Conservation (phyloP, 2,888 invertebrate species). For the Proisotoma minuta region DNA sequence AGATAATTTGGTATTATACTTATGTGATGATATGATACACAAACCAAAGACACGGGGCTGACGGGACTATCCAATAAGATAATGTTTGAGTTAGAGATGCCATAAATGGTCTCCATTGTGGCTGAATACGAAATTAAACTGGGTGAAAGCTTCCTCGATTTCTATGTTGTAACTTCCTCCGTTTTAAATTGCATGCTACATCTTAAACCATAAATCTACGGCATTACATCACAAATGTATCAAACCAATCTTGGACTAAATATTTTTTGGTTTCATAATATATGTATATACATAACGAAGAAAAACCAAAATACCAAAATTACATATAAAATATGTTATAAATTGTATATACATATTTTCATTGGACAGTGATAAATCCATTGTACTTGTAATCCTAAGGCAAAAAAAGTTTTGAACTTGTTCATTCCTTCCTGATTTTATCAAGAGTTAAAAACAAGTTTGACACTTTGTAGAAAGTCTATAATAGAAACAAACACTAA, state of each 20-base stretch:
- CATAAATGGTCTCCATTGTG: slow-evolving; percentile 50
- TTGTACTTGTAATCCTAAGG: slow-evolving; percentile 49
- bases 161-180: too few species aligned
- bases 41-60: slow-evolving; percentile 50
- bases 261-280: too few species aligned
- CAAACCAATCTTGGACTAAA: too few species aligned
- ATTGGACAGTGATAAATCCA: slow-evolving; percentile 52
- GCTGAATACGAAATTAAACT: slow-evolving; percentile 50
- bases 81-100: slow-evolving; percentile 51
- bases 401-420: slow-evolving; percentile 27
- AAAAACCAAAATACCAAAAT: slow-evolving; percentile 54
- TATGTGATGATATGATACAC: background rate
- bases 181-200: too few species aligned
- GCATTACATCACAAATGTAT: too few species aligned
- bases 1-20: background rate
- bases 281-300: too few species aligned
- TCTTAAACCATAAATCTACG: too few species aligned
- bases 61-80: slow-evolving; percentile 53
- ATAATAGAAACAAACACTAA: background rate
- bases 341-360: too few species aligned
- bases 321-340: too few species aligned
- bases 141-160: too few species aligned
- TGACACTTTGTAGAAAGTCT: background rate
- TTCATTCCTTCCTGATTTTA: slow-evolving; percentile 13
- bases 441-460: slow-evolving; percentile 21